Evolutionary conservation across 2,113 vertebrate species (phyloP), one percentile per base, ranked within the genome.

Genomic region (Silurus asotus): DNA sequence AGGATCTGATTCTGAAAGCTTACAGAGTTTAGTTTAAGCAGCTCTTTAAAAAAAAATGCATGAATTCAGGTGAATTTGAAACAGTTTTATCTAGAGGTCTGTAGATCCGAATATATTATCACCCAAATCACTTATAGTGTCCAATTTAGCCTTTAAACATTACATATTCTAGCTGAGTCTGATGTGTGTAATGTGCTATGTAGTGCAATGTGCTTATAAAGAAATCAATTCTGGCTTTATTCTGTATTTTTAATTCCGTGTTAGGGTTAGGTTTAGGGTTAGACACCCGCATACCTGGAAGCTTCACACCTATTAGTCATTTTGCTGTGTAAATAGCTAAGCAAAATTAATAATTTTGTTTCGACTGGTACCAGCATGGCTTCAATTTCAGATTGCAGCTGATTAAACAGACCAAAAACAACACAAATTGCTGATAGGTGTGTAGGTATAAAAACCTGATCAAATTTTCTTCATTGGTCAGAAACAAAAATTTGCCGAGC

Each of bases 31-130:
- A 79, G 25, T 4, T 45, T 5, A 2, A 59, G 28, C 28, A 56
- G 62, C 14, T 82, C n/a, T 51, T 82, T 25, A 51, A 65, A 53
- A 37, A 51, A 83, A 70, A 83, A 58, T 20, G 20, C 49, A 69
- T 82, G 55, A 48, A 79, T 59, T 79, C 77, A 59, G 25, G 37
- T 37, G 37, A 37, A 37, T 2, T 37, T 37, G 37, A 37, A 37
- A 37, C 37, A 37, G 37, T 37, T 37, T 51, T 51, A 51, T 74
- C 8, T 20, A 74, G 14, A 37, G 65, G 67, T 17, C 37, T 48
- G 37, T 20, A 69, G 37, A 15, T 6, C 70, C 23, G 70, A 74
- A 8, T 23, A 74, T 74, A 74, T 51, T 74, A 74, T 74, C 70
- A 74, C 51, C 19, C 48, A 74, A 51, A 49, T 72, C 17, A 72